Conservation (phyloP, 2,888 invertebrate species). For the Pelosia muscerda region DNA sequence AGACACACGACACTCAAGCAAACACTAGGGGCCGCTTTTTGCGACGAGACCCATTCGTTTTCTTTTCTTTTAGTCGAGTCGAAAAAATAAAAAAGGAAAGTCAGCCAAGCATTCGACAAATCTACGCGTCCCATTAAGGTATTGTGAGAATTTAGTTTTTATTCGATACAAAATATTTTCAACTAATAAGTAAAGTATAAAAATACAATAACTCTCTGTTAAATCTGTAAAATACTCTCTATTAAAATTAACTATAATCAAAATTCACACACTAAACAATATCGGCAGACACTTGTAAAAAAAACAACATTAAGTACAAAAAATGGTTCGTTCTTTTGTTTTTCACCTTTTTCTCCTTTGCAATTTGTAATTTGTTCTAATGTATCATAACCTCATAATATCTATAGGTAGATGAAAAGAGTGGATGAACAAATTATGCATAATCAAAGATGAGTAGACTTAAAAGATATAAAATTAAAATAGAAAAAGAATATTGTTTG, state of each 20-base stretch:
- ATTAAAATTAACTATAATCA: not conserved
- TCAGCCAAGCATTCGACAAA: conserved; percentile 35
- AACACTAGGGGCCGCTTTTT: conserved; percentile 68
- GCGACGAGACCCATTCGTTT: conserved; percentile 58
- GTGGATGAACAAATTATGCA: too few species aligned
- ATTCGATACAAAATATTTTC: conserved; percentile 10
- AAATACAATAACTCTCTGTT: too few species aligned
- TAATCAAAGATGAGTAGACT: not conserved
- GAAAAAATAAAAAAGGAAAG: conserved; percentile 38
- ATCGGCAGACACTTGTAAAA: too few species aligned
- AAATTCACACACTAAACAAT: not conserved
- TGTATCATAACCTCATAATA: too few species aligned
- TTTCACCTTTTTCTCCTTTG: too few species aligned
- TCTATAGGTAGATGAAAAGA: too few species aligned
- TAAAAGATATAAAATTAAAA: not conserved
- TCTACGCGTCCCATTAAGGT: conserved; percentile 16
- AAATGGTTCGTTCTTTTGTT: too few species aligned
- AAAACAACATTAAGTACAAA: too few species aligned
- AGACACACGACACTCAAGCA: conserved; percentile 65
- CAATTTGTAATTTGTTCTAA: too few species aligned
- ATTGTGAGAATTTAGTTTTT: conserved; percentile 21
- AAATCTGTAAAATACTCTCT: not conserved
- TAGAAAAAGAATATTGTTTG: not conserved
- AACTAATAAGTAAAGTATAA: too few species aligned
- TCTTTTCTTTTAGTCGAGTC: conserved; percentile 51